These are phyloP conservation scores for Nipponia nippon DNA, from an alignment of 2,113 vertebrate genomes.

Conservation along the genomic window DNA sequence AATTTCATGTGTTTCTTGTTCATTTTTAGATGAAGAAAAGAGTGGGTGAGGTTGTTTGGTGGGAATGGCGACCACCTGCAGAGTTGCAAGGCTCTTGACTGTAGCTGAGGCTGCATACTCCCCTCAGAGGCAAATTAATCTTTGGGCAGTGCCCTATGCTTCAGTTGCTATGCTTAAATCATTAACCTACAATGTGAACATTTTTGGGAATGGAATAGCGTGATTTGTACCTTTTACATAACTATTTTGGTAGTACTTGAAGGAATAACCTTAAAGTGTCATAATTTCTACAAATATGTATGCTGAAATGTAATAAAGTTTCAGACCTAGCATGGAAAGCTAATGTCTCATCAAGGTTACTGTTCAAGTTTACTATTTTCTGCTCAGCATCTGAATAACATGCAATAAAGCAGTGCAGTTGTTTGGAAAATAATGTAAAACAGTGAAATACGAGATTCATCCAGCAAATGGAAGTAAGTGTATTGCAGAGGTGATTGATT, in stretches of 20 bases:
- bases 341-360: neutral
- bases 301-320: neutral
- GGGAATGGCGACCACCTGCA: neutral
- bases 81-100: neutral
- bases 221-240: rapidly evolving
- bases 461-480: neutral
- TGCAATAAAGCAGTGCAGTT: neutral
- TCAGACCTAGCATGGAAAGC: neutral
- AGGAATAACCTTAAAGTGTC: neutral
- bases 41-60: neutral
- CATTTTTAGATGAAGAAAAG: neutral
- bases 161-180: neutral
- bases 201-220: neutral
- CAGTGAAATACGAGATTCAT: neutral
- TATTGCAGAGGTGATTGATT: neutral
- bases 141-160: neutral
- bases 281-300: neutral
- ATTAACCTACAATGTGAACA: rapidly evolving
- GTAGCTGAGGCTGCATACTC: neutral
- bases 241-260: neutral
- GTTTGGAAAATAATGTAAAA: neutral
- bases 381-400: neutral
- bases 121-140: neutral
- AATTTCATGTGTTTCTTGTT: neutral
- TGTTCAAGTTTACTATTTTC: neutral